Base-by-base conservation (phyloP, 2,888 invertebrate species). In the Falcaria lacertinaria region DNA sequence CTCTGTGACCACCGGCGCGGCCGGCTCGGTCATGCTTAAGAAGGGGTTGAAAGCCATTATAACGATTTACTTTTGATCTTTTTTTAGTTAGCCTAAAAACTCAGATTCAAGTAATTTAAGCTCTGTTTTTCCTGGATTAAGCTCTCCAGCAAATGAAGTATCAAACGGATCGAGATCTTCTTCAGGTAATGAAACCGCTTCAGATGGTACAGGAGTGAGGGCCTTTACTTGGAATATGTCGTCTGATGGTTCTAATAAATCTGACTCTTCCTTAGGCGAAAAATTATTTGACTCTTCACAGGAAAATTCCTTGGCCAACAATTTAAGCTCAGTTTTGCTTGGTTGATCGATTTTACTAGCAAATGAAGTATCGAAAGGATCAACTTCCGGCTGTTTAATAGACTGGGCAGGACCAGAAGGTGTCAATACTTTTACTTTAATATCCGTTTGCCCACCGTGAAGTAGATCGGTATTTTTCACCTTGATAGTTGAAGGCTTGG, bases 321-420 rank as follows among this genome's bases (percentile, higher is more conserved):
- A 77, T 70, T 94, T 95, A 7, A 96, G 84, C 74, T 96, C 96
- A 1, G 95, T 93, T 77, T 92, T 94, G 2, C 96, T 94, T 0
- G 95, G 96, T 28, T 28, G 28, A 40, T 91, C 86, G 42, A 95
- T 92, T 66, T 94, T 93, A 44, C 89, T 90, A 0, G 95, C 95
- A 60, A 95, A 94, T 0, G 96, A 95, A 0, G 97, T 97, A 69
- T 97, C 97, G 71, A 97, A 97, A 0, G 97, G 97, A 85, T 96
- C 96, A 6, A 83, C 75, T 57, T 93, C 88, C 45, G 88, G 84
- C 39, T 80, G 66, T 17, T 77, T 45, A 13, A 74, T 58, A 15
- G 88, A 82, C 42, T 90, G 81, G 0, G 92, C 92, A 0, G 70
- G 80, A 11, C 66, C 78, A 4, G 72, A 71, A 5, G 88, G 88